Conservation (phyloP, 1,140 invertebrate species). For the Anoplophora glabripennis region DNA sequence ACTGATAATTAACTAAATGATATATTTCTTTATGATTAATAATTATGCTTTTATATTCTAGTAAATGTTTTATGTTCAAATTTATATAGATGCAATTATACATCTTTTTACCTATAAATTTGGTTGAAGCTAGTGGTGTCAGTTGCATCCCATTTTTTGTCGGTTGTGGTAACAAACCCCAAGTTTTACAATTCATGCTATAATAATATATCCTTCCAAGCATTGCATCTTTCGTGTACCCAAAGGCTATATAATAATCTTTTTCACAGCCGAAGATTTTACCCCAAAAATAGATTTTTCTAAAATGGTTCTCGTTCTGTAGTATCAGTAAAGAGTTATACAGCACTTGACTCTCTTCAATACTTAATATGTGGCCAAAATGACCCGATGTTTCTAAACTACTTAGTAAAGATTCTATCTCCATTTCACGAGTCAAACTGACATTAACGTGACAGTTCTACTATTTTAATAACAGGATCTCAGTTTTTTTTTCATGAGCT, state of each 20-base stretch:
- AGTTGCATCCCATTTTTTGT: conserved; percentile 59
- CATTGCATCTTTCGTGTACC: conserved; percentile 65
- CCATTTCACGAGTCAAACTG: conserved; percentile 32
- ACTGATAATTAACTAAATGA: neutral
- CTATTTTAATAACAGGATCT: too few species aligned
- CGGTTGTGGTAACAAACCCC: conserved; percentile 63
- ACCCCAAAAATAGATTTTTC: conserved; percentile 71
- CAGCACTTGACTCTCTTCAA: conserved; percentile 63
- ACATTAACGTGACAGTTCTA: too few species aligned
- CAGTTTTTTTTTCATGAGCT: too few species aligned
- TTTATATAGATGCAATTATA: too few species aligned
- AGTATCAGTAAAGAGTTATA: conserved; percentile 68
- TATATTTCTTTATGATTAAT: neutral
- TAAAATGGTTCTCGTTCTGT: conserved; percentile 73
- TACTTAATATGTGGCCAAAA: conserved; percentile 60
- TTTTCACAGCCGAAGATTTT: conserved; percentile 62
- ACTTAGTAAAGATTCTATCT: conserved; percentile 38
- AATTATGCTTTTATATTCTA: neutral
- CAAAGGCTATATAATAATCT: conserved; percentile 74
- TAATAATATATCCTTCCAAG: conserved; percentile 67
- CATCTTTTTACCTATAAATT: conserved; percentile 51
- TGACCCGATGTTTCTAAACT: conserved; percentile 50
- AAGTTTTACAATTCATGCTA: conserved; percentile 64
- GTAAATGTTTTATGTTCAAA: too few species aligned
- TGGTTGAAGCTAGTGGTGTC: conserved; percentile 53